Evolutionary conservation across 2,113 vertebrate genomes (phyloP).

Genomic region (Baryphthengus martii): DNA sequence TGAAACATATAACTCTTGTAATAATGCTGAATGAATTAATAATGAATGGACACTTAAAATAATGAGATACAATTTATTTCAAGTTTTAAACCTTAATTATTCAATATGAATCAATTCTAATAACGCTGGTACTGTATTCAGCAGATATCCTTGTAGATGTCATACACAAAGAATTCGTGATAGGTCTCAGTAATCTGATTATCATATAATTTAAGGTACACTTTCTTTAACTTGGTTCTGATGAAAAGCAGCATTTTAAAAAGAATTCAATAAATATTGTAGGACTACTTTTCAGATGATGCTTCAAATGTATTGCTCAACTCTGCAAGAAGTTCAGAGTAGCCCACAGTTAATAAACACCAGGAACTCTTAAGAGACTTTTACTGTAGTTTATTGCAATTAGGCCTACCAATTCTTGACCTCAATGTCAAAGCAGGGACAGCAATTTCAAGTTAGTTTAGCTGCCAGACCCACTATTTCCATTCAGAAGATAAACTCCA

Average conservation of each 20-base stretch:
- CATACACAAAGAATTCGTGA: not conserved
- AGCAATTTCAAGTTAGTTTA: not conserved
- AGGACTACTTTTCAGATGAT: not conserved
- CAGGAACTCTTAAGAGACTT: not conserved
- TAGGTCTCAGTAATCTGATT: not conserved
- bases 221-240: not conserved
- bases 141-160: not conserved
- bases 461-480: not conserved
- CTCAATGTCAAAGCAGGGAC: not conserved
- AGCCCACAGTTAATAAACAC: not conserved
- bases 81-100: not conserved
- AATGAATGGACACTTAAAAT: not conserved
- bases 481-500: not conserved
- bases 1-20: not conserved
- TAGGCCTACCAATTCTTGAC: not conserved
- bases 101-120: not conserved
- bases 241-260: not conserved
- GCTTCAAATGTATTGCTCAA: not conserved
- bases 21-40: not conserved
- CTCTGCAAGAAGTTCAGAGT: not conserved
- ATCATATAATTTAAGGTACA: not conserved
- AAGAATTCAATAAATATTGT: not conserved
- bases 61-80: not conserved
- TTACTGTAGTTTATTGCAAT: not conserved
- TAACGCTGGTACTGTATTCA: not conserved